A percentile compares a stretch with the other conserved stretches of the same genome.
Evolutionary conservation across 2,888 invertebrate species (phyloP).

Genomic region (Dugesia japonica): DNA sequence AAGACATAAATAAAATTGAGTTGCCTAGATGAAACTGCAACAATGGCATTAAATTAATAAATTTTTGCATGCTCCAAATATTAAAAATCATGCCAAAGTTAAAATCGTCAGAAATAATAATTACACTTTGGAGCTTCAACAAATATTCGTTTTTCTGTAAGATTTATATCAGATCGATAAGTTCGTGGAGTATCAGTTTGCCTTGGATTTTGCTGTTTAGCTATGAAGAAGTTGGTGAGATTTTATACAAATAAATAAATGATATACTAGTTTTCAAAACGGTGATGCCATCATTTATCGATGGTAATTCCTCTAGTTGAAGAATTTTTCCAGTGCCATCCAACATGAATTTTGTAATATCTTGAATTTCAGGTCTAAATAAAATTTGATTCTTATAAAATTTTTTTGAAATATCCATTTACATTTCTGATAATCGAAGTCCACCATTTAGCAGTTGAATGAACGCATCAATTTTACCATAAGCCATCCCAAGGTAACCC

Average conservation of each 20-base stretch:
- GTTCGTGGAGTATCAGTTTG: slow-evolving; percentile 43
- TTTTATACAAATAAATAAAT: background rate
- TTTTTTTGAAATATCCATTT: background rate
- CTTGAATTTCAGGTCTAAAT: background rate
- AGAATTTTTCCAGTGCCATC: background rate
- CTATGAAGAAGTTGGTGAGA: background rate
- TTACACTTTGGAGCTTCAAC: background rate
- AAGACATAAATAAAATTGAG: too few species aligned
- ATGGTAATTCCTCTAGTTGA: background rate
- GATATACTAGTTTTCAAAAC: background rate
- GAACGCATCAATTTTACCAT: background rate
- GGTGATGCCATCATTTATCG: background rate
- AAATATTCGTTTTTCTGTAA: background rate
- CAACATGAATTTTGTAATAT: slow-evolving; percentile 1
- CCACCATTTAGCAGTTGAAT: background rate
- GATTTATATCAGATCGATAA: slow-evolving; percentile 39
- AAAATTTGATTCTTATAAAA: background rate
- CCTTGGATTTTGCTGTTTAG: background rate
- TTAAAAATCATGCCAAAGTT: background rate
- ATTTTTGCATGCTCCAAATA: background rate
- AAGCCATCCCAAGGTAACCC: background rate
- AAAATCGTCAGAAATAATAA: background rate
- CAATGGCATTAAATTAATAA: background rate
- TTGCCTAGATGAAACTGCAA: background rate
- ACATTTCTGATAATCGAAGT: background rate